Percentiles rank a stretch among this genome's conserved stretches.
Evolutionary conservation across 2,797 vertebrate genomes (phyloP).

Genomic region (Crax fasciolata): DNA sequence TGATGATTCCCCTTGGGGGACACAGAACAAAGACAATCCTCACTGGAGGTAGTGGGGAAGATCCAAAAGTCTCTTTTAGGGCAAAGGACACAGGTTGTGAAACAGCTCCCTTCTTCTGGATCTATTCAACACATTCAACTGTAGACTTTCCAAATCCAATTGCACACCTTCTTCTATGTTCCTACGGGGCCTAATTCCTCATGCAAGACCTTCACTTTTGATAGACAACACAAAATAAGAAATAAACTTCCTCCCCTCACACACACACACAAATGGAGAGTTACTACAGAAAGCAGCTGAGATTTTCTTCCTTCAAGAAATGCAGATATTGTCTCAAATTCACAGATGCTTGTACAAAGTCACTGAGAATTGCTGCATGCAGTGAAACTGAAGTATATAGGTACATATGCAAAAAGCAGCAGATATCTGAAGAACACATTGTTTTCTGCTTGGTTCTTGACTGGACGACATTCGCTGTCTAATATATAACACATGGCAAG

Average conservation of each 20-base stretch:
- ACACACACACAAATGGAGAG: not conserved
- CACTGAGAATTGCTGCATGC: not conserved
- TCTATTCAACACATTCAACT: not conserved
- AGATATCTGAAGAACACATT: not conserved
- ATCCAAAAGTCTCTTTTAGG: conserved; percentile 70
- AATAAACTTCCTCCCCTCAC: not conserved
- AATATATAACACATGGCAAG: not conserved
- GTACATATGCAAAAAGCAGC: not conserved
- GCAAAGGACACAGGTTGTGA: conserved; percentile 59
- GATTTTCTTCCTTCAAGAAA: not conserved
- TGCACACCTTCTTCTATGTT: not conserved
- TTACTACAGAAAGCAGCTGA: not conserved
- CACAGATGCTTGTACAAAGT: not conserved
- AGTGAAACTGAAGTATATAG: not conserved
- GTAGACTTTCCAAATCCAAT: not conserved
- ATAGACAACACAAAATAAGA: not conserved
- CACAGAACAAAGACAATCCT: conserved; percentile 60
- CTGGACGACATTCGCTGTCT: not conserved
- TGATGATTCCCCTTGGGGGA: conserved; percentile 70
- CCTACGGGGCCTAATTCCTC: not conserved
- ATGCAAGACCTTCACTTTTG: not conserved
- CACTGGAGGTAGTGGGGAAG: not conserved
- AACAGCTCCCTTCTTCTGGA: conserved; percentile 13
- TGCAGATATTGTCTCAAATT: not conserved
- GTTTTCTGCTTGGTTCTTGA: conserved; percentile 7